Percentiles rank a stretch among this genome's conserved stretches.
Evolutionary conservation across 2,797 vertebrate species (phyloP).

Genomic region (Tokudaia tokunoshimensis): DNA sequence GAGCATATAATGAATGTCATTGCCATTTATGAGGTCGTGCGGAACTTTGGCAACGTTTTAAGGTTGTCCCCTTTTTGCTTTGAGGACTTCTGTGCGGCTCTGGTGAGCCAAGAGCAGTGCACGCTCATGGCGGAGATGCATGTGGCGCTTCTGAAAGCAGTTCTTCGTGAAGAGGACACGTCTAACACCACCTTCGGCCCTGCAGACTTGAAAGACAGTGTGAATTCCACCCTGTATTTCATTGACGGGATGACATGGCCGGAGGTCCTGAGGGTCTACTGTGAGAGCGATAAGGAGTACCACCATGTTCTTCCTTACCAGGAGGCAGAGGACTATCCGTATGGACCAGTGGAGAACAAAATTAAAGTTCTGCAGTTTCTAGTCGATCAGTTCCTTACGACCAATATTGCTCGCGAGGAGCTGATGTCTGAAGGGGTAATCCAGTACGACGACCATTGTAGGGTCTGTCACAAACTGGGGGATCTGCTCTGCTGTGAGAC

Average conservation of each 20-base stretch:
- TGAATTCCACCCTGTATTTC: constrained; percentile 97
- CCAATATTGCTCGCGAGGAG: constrained; percentile 97
- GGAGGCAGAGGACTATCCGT: constrained; percentile 96
- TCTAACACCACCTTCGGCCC: constrained; percentile 98
- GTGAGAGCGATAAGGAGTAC: constrained; percentile 97
- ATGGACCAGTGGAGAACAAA: constrained; percentile 96
- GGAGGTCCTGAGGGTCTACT: constrained; percentile 97
- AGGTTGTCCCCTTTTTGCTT: constrained; percentile 97
- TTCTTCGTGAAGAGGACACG: constrained; percentile 97
- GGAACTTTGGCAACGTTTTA: constrained; percentile 96
- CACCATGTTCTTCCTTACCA: constrained; percentile 95
- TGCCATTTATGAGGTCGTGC: constrained; percentile 97
- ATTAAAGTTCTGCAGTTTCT: constrained; percentile 98
- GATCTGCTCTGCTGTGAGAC: constrained; percentile 99
- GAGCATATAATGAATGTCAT: constrained; percentile 96
- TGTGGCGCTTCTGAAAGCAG: constrained; percentile 96
- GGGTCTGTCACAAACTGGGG: constrained; percentile 97
- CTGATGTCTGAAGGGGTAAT: constrained; percentile 98
- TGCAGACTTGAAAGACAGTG: constrained; percentile 97
- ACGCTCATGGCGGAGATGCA: constrained; percentile 98
- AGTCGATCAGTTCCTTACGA: constrained; percentile 98
- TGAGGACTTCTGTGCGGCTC: constrained; percentile 97
- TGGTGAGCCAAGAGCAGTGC: constrained; percentile 97
- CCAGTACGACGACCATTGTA: constrained; percentile 97
- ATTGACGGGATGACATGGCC: constrained; percentile 99